Conservation (phyloP, 2,113 vertebrate species). For the Chrysemys picta region DNA sequence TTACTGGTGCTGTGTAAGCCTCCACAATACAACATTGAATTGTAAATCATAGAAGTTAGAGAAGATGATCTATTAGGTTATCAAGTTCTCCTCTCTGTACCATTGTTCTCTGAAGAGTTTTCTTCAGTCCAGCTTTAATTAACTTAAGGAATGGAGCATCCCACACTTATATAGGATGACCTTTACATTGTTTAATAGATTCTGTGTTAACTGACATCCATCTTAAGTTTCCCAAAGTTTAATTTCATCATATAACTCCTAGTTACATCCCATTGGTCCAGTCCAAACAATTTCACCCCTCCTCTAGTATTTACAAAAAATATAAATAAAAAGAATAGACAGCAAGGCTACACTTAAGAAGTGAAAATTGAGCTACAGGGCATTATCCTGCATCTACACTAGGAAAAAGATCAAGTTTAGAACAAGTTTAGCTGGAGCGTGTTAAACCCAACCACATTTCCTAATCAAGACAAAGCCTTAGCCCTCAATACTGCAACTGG, state of each 20-base stretch:
- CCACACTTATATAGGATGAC: background rate
- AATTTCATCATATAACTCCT: background rate
- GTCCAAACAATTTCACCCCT: background rate
- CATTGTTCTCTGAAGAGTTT: background rate
- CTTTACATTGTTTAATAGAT: background rate
- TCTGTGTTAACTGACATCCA: background rate
- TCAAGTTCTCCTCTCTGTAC: background rate
- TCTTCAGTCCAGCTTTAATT: background rate
- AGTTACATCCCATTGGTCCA: background rate
- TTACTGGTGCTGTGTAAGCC: background rate
- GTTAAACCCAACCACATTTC: background rate
- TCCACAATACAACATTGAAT: background rate
- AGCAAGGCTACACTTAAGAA: background rate
- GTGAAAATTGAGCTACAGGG: background rate
- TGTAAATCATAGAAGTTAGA: background rate
- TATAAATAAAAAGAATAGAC: background rate
- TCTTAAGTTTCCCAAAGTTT: background rate
- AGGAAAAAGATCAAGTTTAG: background rate
- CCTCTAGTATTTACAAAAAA: background rate
- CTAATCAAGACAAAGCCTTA: background rate
- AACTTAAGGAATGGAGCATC: background rate
- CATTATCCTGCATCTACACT: background rate
- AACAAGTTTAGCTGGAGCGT: background rate
- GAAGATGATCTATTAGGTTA: background rate
- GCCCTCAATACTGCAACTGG: background rate